These are phyloP conservation scores for Greenwoodochromis staneri DNA, from an alignment of 2,113 vertebrate species.

Conservation along the genomic window DNA sequence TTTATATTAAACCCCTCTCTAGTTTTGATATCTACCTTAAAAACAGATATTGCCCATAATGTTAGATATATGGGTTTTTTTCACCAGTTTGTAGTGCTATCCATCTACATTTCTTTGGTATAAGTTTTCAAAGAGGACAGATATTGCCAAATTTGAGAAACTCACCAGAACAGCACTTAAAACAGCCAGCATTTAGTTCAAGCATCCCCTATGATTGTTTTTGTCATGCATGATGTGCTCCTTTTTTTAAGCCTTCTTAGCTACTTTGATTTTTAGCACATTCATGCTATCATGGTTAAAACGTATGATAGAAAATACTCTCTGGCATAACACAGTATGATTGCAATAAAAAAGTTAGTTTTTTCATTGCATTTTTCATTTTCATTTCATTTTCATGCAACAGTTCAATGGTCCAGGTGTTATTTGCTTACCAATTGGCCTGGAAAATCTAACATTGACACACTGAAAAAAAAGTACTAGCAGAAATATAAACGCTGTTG, in stretches of 20 bases:
- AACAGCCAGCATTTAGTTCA: neutral
- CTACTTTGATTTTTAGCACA: neutral
- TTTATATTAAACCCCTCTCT: neutral
- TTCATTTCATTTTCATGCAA: neutral
- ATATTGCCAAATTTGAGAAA: neutral
- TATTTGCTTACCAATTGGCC: neutral
- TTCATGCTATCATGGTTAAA: neutral
- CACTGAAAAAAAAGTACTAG: neutral
- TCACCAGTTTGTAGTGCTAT: neutral
- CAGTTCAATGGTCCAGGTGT: neutral
- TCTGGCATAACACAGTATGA: neutral
- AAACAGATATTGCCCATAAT: neutral
- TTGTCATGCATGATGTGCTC: neutral
- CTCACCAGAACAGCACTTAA: neutral
- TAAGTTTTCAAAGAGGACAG: neutral
- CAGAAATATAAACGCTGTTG: neutral
- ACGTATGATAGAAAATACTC: neutral
- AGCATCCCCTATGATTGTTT: neutral
- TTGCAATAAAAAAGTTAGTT: neutral
- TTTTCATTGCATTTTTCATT: too few relatives aligned
- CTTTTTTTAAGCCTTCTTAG: neutral
- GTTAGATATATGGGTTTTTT: rapidly evolving
- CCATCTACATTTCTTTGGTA: neutral
- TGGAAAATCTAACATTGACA: neutral
- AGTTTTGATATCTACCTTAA: neutral